Evolutionary conservation across 2,113 vertebrate species (phyloP).

Genomic region (Tupaia tana): DNA sequence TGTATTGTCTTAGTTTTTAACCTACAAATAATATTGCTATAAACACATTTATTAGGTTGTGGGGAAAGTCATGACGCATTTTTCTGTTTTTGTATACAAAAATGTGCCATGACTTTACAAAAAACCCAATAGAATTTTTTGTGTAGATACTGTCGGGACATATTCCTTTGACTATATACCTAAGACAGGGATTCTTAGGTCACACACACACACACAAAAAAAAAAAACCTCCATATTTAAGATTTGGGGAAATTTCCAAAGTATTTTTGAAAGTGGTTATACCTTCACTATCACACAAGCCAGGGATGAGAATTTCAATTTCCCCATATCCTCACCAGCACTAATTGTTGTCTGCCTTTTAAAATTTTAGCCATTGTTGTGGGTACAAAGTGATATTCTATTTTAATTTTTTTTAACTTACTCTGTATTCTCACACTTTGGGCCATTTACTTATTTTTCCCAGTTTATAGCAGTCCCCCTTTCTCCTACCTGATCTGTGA

Average conservation of each 20-base stretch:
- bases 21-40: not conserved
- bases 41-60: not conserved
- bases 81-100: too few relatives aligned
- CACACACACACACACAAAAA: too few relatives aligned
- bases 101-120: too few relatives aligned
- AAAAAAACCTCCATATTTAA: not conserved
- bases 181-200: not conserved
- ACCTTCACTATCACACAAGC: not conserved
- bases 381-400: not conserved
- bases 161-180: not conserved
- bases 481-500: not conserved
- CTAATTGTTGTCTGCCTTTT: not conserved
- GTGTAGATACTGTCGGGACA: not conserved
- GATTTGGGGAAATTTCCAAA: not conserved
- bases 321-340: not conserved
- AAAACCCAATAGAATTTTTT: not conserved
- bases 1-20: not conserved
- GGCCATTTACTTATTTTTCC: not conserved
- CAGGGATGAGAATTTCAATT: not conserved
- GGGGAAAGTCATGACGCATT: too few relatives aligned
- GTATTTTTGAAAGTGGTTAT: not conserved
- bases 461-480: not conserved
- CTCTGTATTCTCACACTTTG: not conserved
- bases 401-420: not conserved
- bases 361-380: not conserved